Evolutionary conservation across 2,113 vertebrate species (phyloP).

Genomic region (Clarias magur): DNA sequence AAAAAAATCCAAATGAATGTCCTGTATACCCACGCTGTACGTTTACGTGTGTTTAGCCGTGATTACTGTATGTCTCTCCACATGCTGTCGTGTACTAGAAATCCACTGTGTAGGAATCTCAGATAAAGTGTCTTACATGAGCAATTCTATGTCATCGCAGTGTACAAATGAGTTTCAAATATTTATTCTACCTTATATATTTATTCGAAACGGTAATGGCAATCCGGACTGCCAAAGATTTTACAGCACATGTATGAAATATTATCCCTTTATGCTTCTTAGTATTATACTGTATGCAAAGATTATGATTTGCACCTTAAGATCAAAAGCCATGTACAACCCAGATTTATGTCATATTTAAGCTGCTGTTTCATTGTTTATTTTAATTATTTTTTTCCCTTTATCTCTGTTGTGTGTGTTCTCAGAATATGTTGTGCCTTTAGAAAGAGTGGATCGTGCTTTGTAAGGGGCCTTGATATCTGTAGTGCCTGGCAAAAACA

Average conservation of each 20-base stretch:
- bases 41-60: conserved; percentile 36
- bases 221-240: background rate
- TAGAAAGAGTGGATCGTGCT: conserved; percentile 11
- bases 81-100: conserved; percentile 12
- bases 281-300: conserved; percentile 33
- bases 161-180: background rate
- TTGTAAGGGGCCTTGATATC: conserved; percentile 44
- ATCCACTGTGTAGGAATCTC: conserved; percentile 6
- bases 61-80: background rate
- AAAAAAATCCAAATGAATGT: conserved; percentile 49
- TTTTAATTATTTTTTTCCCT: background rate
- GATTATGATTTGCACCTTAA: conserved; percentile 40
- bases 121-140: conserved; percentile 20
- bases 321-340: conserved; percentile 46
- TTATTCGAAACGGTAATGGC: background rate
- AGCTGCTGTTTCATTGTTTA: conserved; percentile 27
- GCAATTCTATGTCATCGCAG: conserved; percentile 8
- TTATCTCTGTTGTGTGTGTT: conserved; percentile 25
- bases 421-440: conserved; percentile 41
- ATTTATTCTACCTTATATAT: background rate
- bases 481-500: conserved; percentile 36
- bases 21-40: conserved; percentile 41
- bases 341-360: background rate
- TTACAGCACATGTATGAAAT: conserved; percentile 17
- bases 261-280: conserved; percentile 15